A percentile compares a stretch with the other conserved stretches of the same genome.
These are phyloP conservation scores for Mythimna pallens DNA, from an alignment of 2,888 invertebrate genomes.

Conservation along the genomic window DNA sequence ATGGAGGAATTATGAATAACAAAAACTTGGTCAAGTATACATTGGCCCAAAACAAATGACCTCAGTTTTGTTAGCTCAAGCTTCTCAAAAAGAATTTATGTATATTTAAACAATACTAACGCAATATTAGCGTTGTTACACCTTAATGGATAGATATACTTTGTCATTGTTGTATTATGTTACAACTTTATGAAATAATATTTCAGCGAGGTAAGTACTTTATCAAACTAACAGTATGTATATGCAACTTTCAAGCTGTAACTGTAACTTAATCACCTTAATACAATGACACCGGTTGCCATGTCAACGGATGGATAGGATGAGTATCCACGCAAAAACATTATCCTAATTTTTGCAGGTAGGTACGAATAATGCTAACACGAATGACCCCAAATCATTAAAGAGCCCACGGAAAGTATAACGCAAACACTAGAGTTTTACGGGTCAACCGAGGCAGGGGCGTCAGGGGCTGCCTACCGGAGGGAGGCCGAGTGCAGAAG, in stretches of 20 bases:
- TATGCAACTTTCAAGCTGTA: constrained; percentile 1
- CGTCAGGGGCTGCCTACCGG: constrained; percentile 75
- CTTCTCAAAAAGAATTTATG: constrained; percentile 60
- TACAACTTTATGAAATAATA: constrained; percentile 23
- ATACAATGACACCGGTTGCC: constrained; percentile 6
- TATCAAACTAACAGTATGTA: background rate
- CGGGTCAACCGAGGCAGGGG: constrained; percentile 81
- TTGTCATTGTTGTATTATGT: constrained; percentile 43
- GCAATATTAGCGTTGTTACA: constrained; percentile 49
- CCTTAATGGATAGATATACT: constrained; percentile 45
- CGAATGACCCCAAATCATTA: constrained; percentile 78
- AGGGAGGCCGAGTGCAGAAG: constrained; percentile 77
- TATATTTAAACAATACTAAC: constrained; percentile 63
- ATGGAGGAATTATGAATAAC: constrained; percentile 64
- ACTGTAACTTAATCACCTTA: background rate
- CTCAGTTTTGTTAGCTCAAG: constrained; percentile 63
- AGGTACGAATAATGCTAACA: constrained; percentile 58
- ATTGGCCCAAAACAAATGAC: constrained; percentile 68
- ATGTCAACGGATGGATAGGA: background rate
- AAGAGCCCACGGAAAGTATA: constrained; percentile 81
- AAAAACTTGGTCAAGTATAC: constrained; percentile 71
- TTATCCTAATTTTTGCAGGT: constrained; percentile 36
- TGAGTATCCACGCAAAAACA: constrained; percentile 1
- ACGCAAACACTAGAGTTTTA: constrained; percentile 86
- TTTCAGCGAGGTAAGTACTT: constrained; percentile 10